Evolutionary conservation across 2,113 vertebrate genomes (phyloP).

Genomic region (Mus spicilegus): DNA sequence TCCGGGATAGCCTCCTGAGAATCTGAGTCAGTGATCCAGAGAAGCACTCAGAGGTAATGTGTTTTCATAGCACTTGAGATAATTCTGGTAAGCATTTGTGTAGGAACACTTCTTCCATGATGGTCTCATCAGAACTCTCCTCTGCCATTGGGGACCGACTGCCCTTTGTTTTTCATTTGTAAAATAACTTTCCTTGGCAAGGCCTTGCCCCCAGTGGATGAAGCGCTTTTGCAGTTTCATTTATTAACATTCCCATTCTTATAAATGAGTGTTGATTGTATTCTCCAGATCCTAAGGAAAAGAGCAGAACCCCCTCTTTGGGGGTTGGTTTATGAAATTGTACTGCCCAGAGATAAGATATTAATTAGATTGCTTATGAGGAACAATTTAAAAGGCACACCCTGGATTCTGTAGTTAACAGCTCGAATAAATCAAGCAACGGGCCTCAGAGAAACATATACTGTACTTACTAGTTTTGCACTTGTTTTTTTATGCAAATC

Average conservation of each 20-base stretch:
- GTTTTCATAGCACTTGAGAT: neutral
- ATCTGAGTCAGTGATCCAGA: neutral
- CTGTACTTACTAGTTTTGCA: constrained; percentile 57
- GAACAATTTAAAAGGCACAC: constrained; percentile 55
- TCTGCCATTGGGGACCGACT: neutral
- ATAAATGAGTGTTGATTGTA: constrained; percentile 59
- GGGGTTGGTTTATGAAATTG: constrained; percentile 65
- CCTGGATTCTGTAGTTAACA: constrained; percentile 42
- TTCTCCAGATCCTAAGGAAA: constrained; percentile 55
- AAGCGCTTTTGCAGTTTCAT: constrained; percentile 49
- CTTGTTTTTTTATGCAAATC: constrained; percentile 33
- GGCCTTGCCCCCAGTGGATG: constrained; percentile 32
- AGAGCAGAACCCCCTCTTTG: constrained; percentile 60
- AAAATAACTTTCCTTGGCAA: constrained; percentile 43
- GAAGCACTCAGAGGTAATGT: neutral
- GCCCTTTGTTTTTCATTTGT: constrained; percentile 63
- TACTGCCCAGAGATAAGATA: constrained; percentile 57
- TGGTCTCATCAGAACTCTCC: neutral
- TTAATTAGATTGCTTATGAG: constrained; percentile 67
- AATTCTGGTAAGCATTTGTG: constrained; percentile 12
- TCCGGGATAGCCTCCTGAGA: neutral
- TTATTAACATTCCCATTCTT: constrained; percentile 63
- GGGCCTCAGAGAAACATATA: constrained; percentile 38
- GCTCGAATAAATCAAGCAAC: constrained; percentile 54
- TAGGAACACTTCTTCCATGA: neutral